Evolutionary conservation across 2,797 vertebrate species (phyloP).

Genomic region (Lacerta viridis): DNA sequence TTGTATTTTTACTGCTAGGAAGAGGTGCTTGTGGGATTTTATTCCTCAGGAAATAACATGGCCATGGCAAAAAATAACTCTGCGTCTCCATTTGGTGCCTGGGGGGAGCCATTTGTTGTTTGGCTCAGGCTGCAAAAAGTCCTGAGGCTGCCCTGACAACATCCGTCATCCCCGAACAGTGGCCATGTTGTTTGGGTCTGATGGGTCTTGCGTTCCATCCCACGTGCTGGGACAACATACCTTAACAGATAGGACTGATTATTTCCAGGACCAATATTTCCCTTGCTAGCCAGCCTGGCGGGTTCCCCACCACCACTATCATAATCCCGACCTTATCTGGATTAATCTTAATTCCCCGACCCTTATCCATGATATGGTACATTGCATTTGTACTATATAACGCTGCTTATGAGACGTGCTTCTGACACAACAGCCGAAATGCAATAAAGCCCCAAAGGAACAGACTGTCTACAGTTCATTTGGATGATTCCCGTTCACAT

Average conservation of each 20-base stretch:
- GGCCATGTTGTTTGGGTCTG: no score
- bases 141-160: no score
- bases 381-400: not conserved
- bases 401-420: not conserved
- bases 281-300: not conserved
- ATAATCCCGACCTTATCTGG: not conserved
- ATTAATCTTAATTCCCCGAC: not conserved
- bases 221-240: no score
- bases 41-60: no score
- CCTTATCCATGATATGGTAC: not conserved
- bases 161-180: no score
- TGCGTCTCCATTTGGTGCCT: no score
- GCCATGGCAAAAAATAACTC: no score
- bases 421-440: not conserved
- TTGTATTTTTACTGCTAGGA: no score
- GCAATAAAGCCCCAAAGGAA: constrained; percentile 30
- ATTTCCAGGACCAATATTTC: not conserved
- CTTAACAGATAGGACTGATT: not conserved
- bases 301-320: not conserved
- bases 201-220: no score
- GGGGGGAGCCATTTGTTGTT: no score
- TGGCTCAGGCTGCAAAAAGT: no score
- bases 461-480: not conserved
- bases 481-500: not conserved
- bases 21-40: no score